Evolutionary conservation across 2,797 vertebrate species (phyloP).

Genomic region (Bovichtus diacanthus): DNA sequence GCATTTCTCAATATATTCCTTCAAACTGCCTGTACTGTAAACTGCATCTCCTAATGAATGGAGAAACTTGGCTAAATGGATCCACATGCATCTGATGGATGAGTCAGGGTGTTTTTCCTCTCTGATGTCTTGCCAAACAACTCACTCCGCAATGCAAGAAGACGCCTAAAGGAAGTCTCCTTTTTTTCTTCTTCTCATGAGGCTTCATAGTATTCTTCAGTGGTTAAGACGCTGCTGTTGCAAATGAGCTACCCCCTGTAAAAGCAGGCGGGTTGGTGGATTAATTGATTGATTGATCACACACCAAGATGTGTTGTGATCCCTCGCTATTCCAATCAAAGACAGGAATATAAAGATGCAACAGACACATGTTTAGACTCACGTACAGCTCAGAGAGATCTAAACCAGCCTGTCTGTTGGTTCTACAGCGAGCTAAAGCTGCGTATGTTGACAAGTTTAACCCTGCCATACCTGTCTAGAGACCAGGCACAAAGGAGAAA

Average conservation of each 20-base stretch:
- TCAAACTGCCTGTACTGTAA: slow-evolving; percentile 26
- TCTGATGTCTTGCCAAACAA: slow-evolving; percentile 52
- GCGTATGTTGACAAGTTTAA: slow-evolving; percentile 55
- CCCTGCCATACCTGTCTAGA: slow-evolving; percentile 38
- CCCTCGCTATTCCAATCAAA: slow-evolving; percentile 52
- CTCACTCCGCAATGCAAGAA: slow-evolving; percentile 17
- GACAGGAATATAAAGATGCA: slow-evolving; percentile 5
- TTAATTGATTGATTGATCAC: slow-evolving; percentile 58
- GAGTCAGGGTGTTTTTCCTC: slow-evolving; percentile 51
- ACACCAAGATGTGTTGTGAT: slow-evolving; percentile 29
- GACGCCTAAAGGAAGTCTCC: slow-evolving; percentile 7
- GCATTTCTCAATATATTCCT: slow-evolving; percentile 23
- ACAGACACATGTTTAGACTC: slow-evolving; percentile 15
- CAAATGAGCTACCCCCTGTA: slow-evolving; percentile 20
- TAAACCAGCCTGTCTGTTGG: slow-evolving; percentile 34
- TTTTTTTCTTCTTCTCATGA: slow-evolving; percentile 27
- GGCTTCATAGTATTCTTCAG: slow-evolving; percentile 17
- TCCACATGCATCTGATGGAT: slow-evolving; percentile 46
- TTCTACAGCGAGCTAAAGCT: slow-evolving; percentile 37
- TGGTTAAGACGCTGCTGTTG: slow-evolving; percentile 3
- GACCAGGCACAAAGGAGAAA: slow-evolving; percentile 56
- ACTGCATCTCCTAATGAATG: slow-evolving; percentile 33
- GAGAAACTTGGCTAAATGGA: slow-evolving; percentile 37
- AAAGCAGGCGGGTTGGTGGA: slow-evolving; percentile 30
- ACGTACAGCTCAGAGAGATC: slow-evolving; percentile 31